Conservation (phyloP, 2,113 vertebrate species). For the Catagonus wagneri region DNA sequence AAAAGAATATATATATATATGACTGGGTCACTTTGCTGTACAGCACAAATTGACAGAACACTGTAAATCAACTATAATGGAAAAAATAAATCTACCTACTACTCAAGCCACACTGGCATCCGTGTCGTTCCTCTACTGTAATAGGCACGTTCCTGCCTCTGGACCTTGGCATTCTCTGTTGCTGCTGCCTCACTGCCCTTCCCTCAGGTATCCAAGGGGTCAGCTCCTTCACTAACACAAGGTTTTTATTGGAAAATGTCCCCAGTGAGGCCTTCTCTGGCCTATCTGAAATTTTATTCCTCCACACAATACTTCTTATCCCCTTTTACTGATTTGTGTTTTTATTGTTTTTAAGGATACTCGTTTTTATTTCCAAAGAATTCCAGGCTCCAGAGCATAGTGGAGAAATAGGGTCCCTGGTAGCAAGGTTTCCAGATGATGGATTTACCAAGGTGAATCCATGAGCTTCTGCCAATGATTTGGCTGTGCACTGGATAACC, state of each 20-base stretch:
- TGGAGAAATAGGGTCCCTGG: neutral
- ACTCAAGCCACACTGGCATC: neutral
- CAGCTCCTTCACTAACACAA: neutral
- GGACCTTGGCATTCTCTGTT: neutral
- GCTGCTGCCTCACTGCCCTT: neutral
- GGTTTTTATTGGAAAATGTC: neutral
- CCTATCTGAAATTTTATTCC: neutral
- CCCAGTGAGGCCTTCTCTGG: neutral
- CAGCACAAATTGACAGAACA: too few species aligned
- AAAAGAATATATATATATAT: too few species aligned
- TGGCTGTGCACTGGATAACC: neutral
- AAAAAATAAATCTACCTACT: neutral
- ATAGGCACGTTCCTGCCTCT: neutral
- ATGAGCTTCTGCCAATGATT: neutral
- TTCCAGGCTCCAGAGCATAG: neutral
- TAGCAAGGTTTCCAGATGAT: neutral
- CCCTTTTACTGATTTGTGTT: neutral
- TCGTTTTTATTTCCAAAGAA: neutral
- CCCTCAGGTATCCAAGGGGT: neutral
- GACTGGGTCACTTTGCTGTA: too few species aligned
- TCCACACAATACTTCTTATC: neutral
- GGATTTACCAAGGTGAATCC: neutral
- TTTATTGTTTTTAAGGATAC: neutral
- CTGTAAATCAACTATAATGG: too few species aligned
- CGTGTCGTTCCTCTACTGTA: neutral